Evolutionary conservation across 2,888 invertebrate species (phyloP).

Genomic region (Mythimna lalbum): DNA sequence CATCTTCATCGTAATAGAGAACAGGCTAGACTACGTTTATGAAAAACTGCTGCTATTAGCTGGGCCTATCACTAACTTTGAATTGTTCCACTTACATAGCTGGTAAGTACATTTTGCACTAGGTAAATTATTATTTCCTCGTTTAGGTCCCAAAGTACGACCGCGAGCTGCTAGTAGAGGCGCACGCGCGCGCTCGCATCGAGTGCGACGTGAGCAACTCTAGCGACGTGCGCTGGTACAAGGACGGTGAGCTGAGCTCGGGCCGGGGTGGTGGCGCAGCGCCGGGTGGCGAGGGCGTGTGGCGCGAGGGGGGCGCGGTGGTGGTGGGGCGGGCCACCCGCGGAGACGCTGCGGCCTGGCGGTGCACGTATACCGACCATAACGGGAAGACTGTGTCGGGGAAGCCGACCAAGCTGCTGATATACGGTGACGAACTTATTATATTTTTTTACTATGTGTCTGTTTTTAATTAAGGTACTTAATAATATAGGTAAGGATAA

Average conservation of each 20-base stretch:
- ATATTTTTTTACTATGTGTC: too few relatives aligned
- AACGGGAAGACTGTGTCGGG: conserved; percentile 92
- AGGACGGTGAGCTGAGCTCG: conserved; percentile 77
- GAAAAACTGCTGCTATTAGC: too few relatives aligned
- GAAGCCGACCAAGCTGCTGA: conserved; percentile 79
- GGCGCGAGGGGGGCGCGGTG: conserved; percentile 74
- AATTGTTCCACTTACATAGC: too few relatives aligned
- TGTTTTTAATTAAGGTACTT: too few relatives aligned
- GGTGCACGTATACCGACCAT: conserved; percentile 92
- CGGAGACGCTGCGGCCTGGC: conserved; percentile 93
- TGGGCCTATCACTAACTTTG: too few relatives aligned
- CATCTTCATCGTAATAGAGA: too few relatives aligned
- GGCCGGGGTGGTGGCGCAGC: conserved; percentile 57
- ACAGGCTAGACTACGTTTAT: too few relatives aligned
- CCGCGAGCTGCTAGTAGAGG: conserved; percentile 81
- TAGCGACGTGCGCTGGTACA: conserved; percentile 83
- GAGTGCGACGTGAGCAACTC: conserved; percentile 79
- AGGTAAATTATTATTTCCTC: too few relatives aligned
- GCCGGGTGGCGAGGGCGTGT: conserved; percentile 73
- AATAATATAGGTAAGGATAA: too few relatives aligned
- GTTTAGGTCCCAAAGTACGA: conserved; percentile 72
- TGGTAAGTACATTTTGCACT: too few relatives aligned
- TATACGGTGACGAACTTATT: conserved; percentile 74
- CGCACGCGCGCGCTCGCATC: conserved; percentile 78
- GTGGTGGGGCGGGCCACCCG: conserved; percentile 84